These are phyloP conservation scores for Zaprionus taronus DNA, from an alignment of 1,140 invertebrate species.

Conservation along the genomic window DNA sequence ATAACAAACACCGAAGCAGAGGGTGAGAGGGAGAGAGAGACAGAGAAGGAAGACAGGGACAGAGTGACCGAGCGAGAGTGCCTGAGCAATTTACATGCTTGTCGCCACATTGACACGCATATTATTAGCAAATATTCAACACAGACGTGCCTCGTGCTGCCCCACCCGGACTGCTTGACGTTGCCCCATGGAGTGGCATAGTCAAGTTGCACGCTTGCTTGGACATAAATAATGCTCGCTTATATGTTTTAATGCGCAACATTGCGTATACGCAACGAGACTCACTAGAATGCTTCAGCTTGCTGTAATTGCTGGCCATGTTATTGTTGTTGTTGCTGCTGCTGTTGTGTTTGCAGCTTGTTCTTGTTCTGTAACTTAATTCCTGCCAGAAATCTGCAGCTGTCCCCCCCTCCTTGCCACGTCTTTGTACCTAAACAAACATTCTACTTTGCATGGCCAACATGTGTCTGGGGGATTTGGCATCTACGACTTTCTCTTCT, in stretches of 20 bases:
- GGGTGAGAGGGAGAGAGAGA: not conserved
- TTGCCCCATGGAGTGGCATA: conserved; percentile 23
- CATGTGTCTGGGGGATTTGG: conserved; percentile 34
- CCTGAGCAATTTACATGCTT: conserved; percentile 42
- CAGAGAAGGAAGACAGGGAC: no score
- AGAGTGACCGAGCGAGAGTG: not conserved
- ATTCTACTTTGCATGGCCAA: conserved; percentile 30
- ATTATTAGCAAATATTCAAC: conserved; percentile 45
- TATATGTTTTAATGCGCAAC: conserved; percentile 71
- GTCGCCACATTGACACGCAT: conserved; percentile 59
- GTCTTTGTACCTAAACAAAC: not conserved
- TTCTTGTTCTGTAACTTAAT: conserved; percentile 60
- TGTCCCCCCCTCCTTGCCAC: no score
- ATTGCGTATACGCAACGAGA: conserved; percentile 73
- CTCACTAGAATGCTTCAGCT: conserved; percentile 11
- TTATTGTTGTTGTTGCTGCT: conserved; percentile 21
- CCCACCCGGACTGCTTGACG: not conserved
- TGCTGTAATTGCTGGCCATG: conserved; percentile 35
- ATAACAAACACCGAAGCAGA: not conserved
- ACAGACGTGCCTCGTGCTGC: not conserved
- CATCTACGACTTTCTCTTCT: not conserved
- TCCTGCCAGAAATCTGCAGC: conserved; percentile 23
- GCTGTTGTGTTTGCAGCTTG: conserved; percentile 17
- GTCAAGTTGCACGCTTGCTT: conserved; percentile 65
- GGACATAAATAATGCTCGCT: conserved; percentile 68